These are phyloP conservation scores for Maniola jurtina DNA, from an alignment of 1,140 invertebrate species.

Conservation along the genomic window DNA sequence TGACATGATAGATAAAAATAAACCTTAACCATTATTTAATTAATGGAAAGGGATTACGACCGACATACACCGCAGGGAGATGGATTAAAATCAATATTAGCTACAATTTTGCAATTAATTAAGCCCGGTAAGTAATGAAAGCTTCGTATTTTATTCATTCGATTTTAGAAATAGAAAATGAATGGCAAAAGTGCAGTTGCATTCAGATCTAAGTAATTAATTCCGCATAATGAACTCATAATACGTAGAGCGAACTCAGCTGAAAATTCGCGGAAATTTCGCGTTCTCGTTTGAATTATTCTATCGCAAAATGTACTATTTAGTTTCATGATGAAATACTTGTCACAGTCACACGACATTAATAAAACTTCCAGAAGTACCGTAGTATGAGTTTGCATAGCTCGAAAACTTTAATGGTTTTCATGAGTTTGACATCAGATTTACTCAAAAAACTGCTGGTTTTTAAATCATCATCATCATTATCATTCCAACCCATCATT, in stretches of 20 bases:
- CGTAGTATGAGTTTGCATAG: no score
- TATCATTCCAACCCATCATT: no score
- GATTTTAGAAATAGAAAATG: background rate
- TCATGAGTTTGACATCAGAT: no score
- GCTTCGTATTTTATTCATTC: background rate
- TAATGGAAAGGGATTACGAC: no score
- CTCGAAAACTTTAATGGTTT: no score
- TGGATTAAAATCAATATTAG: background rate
- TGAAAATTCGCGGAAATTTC: background rate
- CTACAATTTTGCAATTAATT: background rate
- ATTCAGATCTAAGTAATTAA: conserved; percentile 2
- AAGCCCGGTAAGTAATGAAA: background rate
- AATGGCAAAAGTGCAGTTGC: conserved; percentile 2
- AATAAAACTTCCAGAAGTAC: no score
- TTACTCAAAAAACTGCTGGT: no score
- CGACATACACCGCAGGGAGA: no score
- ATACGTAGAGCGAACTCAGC: background rate
- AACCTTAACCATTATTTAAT: no score
- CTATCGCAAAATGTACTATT: background rate
- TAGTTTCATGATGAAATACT: background rate
- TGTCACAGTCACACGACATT: background rate
- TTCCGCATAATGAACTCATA: background rate
- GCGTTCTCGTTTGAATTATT: background rate
- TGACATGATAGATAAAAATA: no score
- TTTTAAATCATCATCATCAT: no score